These are phyloP conservation scores for Cheumatopsyche charites DNA, from an alignment of 1,140 invertebrate genomes.

Conservation along the genomic window DNA sequence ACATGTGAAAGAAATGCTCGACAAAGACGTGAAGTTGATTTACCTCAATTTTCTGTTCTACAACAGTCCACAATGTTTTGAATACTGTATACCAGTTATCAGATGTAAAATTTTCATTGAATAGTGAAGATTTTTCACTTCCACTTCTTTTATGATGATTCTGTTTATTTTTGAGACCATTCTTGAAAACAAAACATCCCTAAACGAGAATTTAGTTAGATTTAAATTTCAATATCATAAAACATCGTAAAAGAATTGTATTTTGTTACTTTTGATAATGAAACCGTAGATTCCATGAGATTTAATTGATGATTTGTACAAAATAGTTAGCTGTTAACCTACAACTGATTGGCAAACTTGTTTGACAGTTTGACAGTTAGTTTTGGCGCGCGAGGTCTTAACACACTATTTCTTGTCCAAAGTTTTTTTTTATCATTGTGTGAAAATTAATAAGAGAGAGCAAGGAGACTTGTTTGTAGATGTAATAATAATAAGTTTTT, in stretches of 20 bases:
- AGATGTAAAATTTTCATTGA: slow-evolving; percentile 35
- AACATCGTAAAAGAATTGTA: background rate
- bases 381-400: background rate
- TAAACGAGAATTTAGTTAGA: background rate
- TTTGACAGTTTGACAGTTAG: background rate
- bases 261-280: slow-evolving; percentile 27
- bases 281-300: slow-evolving; percentile 21
- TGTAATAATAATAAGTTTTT: no score
- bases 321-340: background rate
- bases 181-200: slow-evolving; percentile 45
- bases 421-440: no score
- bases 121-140: slow-evolving; percentile 22
- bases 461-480: no score
- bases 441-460: no score
- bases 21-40: background rate
- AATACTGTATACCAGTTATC: slow-evolving; percentile 41
- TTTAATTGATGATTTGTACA: no score
- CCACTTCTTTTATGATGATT: slow-evolving; percentile 26
- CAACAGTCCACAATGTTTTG: slow-evolving; percentile 31
- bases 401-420: background rate
- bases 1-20: no score
- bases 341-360: background rate
- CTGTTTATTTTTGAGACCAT: slow-evolving; percentile 36
- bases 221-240: background rate
- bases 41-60: slow-evolving; percentile 43